Percentiles rank a stretch among this genome's conserved stretches.
Evolutionary conservation across 2,888 invertebrate genomes (phyloP).

Genomic region (Calliscelio sp.): DNA sequence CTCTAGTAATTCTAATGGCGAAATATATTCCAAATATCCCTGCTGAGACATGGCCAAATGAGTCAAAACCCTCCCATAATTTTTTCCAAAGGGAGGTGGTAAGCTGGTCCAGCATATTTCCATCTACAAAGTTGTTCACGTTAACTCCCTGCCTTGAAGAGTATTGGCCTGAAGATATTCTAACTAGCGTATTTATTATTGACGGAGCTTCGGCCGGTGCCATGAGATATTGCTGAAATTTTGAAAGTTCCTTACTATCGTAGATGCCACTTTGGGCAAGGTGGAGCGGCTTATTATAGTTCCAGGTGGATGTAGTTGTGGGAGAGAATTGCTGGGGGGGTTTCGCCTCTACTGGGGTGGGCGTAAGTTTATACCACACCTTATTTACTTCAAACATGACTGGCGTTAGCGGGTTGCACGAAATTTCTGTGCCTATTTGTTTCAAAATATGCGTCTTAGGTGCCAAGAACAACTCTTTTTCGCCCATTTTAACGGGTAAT

Average conservation of each 20-base stretch:
- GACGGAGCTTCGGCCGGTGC: slow-evolving; percentile 7
- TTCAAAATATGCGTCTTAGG: slow-evolving; percentile 71
- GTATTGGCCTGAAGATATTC: background rate
- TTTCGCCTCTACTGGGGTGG: background rate
- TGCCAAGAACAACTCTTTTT: slow-evolving; percentile 57
- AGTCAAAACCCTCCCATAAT: background rate
- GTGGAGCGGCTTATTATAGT: background rate
- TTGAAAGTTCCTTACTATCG: background rate
- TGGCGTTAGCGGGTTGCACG: no score
- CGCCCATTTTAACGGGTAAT: no score
- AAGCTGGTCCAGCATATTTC: background rate
- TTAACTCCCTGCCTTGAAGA: background rate
- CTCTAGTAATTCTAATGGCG: background rate
- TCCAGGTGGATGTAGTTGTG: background rate
- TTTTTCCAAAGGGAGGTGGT: slow-evolving; percentile 3
- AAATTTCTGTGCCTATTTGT: no score
- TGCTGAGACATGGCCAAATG: slow-evolving; percentile 2
- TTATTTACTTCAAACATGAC: no score
- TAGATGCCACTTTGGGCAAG: slow-evolving; percentile 16
- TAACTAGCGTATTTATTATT: background rate
- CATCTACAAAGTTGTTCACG: background rate
- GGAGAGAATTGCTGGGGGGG: background rate
- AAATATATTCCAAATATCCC: no score
- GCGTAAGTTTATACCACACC: no score
- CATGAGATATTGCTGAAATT: background rate